Base-by-base conservation (phyloP, 2,888 invertebrate genomes). In the Aporophyla nigra region DNA sequence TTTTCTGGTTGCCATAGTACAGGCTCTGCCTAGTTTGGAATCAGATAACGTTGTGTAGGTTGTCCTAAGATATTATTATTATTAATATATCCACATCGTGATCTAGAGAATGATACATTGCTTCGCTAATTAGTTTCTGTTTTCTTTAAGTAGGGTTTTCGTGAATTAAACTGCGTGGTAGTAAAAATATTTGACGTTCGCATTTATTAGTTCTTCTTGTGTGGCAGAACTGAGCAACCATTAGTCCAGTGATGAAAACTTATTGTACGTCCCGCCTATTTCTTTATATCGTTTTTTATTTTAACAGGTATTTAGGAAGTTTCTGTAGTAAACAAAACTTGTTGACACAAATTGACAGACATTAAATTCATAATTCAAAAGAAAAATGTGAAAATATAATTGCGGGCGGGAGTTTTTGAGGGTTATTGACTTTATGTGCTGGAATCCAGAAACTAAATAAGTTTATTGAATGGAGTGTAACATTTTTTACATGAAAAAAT, bases 151-250 rank as follows among this genome's bases (percentile, higher is more conserved):
- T 19, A 19, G 40, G 54, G 74, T 62, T 75, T 83, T 71, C 51
- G 43, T 74, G 56, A 65, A 70, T 65, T 56, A 76, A 72, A 71
- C 14, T 85, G 86, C 78, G 85, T 82, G 80, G 85, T 82, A 85
- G 86, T 82, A 53, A 79, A 82, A 72, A 78, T 66, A 71, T 81
- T 75, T 78, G 78, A 78, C 43, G 65, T 73, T 73, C 69, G 74
- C 78, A 82, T 86, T 68, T 86, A 88, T 84, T 84, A 82, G 76
- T 86, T 84, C 85, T 78, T 88, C 83, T 85, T 88, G 88, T 88
- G 87, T 77, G 87, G 87, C 74, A 69, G 70, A 78, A 79, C 53
- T 73, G 71, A 79, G 63, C 63, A 69, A 3, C 80, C 74, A 85
- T 88, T 88, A 85, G 85, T 70, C 58, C 49, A 58, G 71, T 71